A percentile compares a stretch with the other conserved stretches of the same genome.
Evolutionary conservation across 2,888 invertebrate genomes (phyloP).

Genomic region (Drosophila ezoana): DNA sequence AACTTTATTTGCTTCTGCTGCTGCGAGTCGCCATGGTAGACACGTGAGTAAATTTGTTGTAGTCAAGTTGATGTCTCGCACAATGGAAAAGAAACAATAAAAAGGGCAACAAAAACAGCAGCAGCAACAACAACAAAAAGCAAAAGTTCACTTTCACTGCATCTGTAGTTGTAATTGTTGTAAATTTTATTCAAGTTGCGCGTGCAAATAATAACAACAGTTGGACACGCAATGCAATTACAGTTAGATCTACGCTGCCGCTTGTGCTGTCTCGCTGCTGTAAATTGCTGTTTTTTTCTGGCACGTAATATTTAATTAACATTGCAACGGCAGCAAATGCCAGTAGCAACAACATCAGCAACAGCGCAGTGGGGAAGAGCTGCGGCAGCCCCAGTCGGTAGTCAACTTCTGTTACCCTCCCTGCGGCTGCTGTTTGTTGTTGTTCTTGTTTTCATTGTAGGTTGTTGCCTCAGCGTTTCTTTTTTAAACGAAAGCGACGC

Average conservation of each 20-base stretch:
- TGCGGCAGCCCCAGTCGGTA: constrained; percentile 20
- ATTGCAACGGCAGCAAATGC: constrained; percentile 52
- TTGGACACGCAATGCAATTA: constrained; percentile 75
- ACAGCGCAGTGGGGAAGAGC: background rate
- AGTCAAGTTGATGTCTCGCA: constrained; percentile 40
- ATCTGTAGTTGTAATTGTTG: constrained; percentile 34
- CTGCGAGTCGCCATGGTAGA: constrained; percentile 53
- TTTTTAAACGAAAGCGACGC: constrained; percentile 74
- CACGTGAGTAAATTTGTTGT: constrained; percentile 71
- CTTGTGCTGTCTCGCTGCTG: constrained; percentile 39
- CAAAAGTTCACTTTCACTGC: constrained; percentile 78
- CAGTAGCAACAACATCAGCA: constrained; percentile 32
- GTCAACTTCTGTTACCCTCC: constrained; percentile 55
- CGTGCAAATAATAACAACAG: constrained; percentile 62
- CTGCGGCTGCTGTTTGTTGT: constrained; percentile 39
- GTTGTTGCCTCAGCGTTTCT: constrained; percentile 35
- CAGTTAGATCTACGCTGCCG: constrained; percentile 59
- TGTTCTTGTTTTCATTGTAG: constrained; percentile 32
- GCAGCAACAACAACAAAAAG: constrained; percentile 57
- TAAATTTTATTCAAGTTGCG: constrained; percentile 27
- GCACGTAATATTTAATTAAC: constrained; percentile 76
- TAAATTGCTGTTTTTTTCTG: constrained; percentile 66
- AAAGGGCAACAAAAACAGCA: constrained; percentile 55
- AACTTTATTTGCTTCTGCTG: background rate
- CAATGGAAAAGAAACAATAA: constrained; percentile 54